These are phyloP conservation scores for Nemapogon koenigi DNA, from an alignment of 2,888 invertebrate species.

Conservation along the genomic window DNA sequence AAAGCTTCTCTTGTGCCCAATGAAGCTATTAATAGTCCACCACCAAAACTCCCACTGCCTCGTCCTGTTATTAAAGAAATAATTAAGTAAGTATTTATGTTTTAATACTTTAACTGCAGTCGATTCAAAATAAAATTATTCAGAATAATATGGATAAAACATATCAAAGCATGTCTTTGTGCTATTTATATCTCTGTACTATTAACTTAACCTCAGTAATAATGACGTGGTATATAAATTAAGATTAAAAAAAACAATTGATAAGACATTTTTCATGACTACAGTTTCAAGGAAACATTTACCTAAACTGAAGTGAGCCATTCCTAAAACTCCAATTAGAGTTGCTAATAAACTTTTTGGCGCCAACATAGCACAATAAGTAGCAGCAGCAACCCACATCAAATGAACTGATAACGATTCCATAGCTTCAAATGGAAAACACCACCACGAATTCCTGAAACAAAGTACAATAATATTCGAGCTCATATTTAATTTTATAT, in stretches of 20 bases:
- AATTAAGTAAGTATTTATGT: not conserved
- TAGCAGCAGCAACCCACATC: conserved; percentile 92
- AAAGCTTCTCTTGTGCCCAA: conserved; percentile 80
- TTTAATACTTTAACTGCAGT: no score
- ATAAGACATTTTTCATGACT: no score
- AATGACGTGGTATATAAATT: no score
- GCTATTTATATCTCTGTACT: no score
- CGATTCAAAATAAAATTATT: no score
- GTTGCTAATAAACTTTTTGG: conserved; percentile 86
- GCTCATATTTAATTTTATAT: no score
- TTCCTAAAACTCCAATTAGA: conserved; percentile 84
- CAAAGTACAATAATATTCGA: no score
- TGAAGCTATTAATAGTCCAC: conserved; percentile 77
- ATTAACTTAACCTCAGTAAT: no score
- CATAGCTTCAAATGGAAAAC: conserved; percentile 87
- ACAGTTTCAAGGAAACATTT: no score
- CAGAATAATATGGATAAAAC: no score
- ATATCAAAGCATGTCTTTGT: no score
- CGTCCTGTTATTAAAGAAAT: conserved; percentile 54
- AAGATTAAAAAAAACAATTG: no score
- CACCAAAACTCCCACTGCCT: conserved; percentile 82
- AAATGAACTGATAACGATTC: conserved; percentile 85
- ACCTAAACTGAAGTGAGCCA: conserved; percentile 90
- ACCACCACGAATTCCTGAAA: conserved; percentile 84
- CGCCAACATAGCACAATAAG: conserved; percentile 84